Evolutionary conservation across 2,888 invertebrate species (phyloP), one percentile per base, ranked within the genome.

Genomic region (Anoplius nigerrimus): DNA sequence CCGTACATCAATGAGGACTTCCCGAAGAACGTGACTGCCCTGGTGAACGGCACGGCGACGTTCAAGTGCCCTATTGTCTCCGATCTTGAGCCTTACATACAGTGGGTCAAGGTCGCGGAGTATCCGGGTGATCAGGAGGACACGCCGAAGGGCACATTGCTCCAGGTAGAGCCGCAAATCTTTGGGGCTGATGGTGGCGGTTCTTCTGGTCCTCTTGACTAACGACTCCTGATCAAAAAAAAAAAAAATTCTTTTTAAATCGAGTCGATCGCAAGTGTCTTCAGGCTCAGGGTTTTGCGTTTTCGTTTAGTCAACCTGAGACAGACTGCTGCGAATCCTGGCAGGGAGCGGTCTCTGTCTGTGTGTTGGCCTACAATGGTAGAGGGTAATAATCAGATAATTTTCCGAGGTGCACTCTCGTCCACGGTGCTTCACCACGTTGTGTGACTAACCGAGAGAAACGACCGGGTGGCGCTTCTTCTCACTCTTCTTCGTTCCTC

Each of bases 1-100:
- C 97, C 97, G 46, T 94, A 96, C 86, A 94, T 97, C 86, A 93
- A 92, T 88, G 94, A 94, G 86, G 94, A 93, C 71, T 93, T 92
- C 88, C 96, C 96, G 34, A 92, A 93, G 85, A 98, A 98, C 89
- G 90, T 92, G 84, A 97, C 97, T 1, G 94, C 92, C 20, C 80
- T 93, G 72, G 90, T 94, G 59, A 94, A 96, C 84, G 92, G 92
- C 58, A 93, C 92, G 20, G 95, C 92, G 42, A 90, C 87, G 34
- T 92, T 98, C 81, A 92, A 93, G 76, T 98, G 98, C 89, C 92
- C 95, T 54, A 90, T 95, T 63, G 86, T 91, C 34, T 95, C 95
- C 45, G 97, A 98, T 86, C 90, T 96, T 75, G 95, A 95, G 85
- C 95, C 97, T 0, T 93, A 91, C 82, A 91, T 98, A 61, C 92